These are phyloP conservation scores for Hoplias malabaricus DNA, from an alignment of 2,113 vertebrate genomes.

Conservation along the genomic window DNA sequence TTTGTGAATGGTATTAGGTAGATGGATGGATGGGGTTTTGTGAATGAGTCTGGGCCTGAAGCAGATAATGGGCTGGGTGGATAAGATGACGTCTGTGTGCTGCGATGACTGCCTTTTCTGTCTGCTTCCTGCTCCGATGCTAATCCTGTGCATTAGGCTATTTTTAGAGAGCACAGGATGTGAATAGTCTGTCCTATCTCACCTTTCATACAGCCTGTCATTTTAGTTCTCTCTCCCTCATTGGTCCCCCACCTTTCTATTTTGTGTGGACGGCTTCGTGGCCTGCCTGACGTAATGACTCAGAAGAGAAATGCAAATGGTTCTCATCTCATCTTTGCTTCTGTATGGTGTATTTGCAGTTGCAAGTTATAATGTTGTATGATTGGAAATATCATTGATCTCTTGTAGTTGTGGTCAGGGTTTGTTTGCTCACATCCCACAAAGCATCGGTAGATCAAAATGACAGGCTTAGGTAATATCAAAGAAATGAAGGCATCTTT, in stretches of 20 bases:
- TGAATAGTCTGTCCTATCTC: slow-evolving; percentile 74
- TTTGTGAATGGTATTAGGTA: slow-evolving; percentile 57
- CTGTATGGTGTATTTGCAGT: background rate
- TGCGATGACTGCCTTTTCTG: slow-evolving; percentile 68
- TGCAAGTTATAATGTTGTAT: background rate
- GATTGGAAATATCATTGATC: background rate
- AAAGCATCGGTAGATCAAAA: background rate
- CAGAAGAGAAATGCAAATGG: background rate
- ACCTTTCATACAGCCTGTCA: slow-evolving; percentile 75
- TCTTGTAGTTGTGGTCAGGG: background rate
- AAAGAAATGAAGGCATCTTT: background rate
- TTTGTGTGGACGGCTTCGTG: slow-evolving; percentile 2
- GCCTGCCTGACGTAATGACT: background rate
- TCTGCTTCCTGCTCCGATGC: slow-evolving; percentile 71
- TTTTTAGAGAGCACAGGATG: slow-evolving; percentile 76
- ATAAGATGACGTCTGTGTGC: slow-evolving; percentile 73
- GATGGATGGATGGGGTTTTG: slow-evolving; percentile 52
- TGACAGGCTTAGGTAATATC: background rate
- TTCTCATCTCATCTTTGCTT: background rate
- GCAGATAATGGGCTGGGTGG: slow-evolving; percentile 70
- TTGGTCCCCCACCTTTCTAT: slow-evolving; percentile 30
- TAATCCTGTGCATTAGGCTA: slow-evolving; percentile 78
- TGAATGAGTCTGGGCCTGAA: slow-evolving; percentile 62
- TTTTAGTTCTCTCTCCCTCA: slow-evolving; percentile 65
- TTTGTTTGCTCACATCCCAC: background rate